These are phyloP conservation scores for Acanthosepion pharaonis DNA, from an alignment of 2,888 invertebrate genomes.

Conservation along the genomic window DNA sequence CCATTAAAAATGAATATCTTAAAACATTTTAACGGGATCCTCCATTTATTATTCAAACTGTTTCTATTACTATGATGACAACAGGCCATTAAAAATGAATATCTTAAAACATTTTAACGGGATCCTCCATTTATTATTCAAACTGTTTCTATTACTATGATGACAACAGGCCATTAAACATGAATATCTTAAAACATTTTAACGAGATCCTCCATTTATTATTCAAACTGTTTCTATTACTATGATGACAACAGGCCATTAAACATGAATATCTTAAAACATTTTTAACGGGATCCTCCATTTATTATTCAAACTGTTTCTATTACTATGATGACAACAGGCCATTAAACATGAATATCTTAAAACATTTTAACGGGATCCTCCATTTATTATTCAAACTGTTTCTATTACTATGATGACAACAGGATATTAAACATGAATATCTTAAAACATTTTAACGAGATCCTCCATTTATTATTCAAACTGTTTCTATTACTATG, in stretches of 20 bases:
- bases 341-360: not conserved
- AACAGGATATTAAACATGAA: too few species aligned
- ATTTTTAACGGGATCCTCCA: not conserved
- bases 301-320: not conserved
- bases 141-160: not conserved
- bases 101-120: not conserved
- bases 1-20: not conserved
- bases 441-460: not conserved
- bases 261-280: not conserved
- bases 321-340: not conserved
- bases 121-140: not conserved
- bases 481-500: not conserved
- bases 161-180: too few species aligned
- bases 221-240: not conserved
- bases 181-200: not conserved
- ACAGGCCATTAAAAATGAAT: too few species aligned
- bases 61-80: not conserved
- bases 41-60: not conserved
- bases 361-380: not conserved
- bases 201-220: not conserved
- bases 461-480: not conserved
- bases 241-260: too few species aligned
- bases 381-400: not conserved
- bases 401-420: not conserved
- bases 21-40: not conserved